A percentile compares a stretch with the other conserved stretches of the same genome.
Evolutionary conservation across 2,888 invertebrate species (phyloP).

Genomic region (Incurvaria masculella): DNA sequence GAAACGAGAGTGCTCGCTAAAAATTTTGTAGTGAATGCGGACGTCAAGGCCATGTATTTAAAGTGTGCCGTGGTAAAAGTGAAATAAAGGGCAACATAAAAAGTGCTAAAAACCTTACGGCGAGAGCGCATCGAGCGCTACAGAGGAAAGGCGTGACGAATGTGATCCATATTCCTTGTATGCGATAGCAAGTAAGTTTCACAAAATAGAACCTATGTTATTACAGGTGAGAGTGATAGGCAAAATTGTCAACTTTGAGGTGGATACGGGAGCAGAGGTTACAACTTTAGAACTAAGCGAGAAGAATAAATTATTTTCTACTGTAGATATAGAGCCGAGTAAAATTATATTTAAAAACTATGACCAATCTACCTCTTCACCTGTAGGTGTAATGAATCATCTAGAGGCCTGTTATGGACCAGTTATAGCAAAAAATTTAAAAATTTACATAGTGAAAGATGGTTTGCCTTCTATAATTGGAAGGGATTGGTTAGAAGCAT

Average conservation of each 20-base stretch:
- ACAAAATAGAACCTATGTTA: constrained; percentile 6
- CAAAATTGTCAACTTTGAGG: constrained; percentile 3
- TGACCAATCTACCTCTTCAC: not conserved
- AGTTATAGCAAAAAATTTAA: constrained; percentile 3
- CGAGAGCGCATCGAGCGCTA: not conserved
- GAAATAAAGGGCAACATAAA: not conserved
- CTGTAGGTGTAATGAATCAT: not conserved
- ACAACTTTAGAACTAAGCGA: constrained; percentile 6
- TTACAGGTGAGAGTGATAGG: constrained; percentile 2
- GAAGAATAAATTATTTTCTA: not conserved
- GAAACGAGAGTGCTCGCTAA: constrained; percentile 8
- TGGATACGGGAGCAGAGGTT: constrained; percentile 10
- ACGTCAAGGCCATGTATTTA: constrained; percentile 4
- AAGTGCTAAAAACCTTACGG: constrained; percentile 6
- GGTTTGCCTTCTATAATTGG: constrained; percentile 7
- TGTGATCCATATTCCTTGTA: not conserved
- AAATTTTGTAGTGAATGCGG: constrained; percentile 12
- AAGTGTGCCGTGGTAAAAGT: constrained; percentile 2
- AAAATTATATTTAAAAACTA: constrained; percentile 3
- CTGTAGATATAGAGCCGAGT: constrained; percentile 3
- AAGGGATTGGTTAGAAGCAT: constrained; percentile 4
- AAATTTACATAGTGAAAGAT: constrained; percentile 5
- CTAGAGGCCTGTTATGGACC: not conserved
- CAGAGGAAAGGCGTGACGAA: not conserved
- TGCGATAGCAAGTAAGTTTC: constrained; percentile 1